Percentiles rank a stretch among this genome's conserved stretches.
phyloP scores from a whole-genome alignment of 1,140 invertebrate genomes.

The Zaprionus camerounensis region DNA sequence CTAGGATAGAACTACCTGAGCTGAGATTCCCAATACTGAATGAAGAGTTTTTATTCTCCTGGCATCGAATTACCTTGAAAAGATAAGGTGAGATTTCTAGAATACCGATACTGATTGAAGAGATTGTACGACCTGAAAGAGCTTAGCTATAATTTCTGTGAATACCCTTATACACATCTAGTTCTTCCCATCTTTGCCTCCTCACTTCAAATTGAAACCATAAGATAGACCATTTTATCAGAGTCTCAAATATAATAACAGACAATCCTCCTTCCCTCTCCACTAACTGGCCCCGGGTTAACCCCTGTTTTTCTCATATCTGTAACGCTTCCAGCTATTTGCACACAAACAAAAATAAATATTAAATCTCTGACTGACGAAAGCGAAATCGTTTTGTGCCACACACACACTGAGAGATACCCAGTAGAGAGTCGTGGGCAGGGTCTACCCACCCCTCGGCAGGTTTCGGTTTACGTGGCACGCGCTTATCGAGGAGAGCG shows the following conservation, averaged over 20 bases:
- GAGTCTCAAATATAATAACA: slow-evolving; percentile 33
- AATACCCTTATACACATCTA: too few species aligned
- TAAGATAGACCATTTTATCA: slow-evolving; percentile 25
- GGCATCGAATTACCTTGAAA: background rate
- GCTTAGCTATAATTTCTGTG: too few species aligned
- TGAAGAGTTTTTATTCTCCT: too few species aligned
- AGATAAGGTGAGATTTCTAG: background rate
- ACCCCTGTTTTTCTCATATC: slow-evolving; percentile 31
- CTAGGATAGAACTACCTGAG: too few species aligned
- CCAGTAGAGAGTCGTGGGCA: background rate
- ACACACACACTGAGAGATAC: slow-evolving; percentile 11
- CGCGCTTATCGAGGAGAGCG: slow-evolving; percentile 70
- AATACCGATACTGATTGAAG: background rate
- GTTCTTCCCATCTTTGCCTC: background rate
- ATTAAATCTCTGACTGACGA: slow-evolving; percentile 76
- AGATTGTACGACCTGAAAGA: too few species aligned
- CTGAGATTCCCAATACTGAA: too few species aligned
- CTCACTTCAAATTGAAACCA: slow-evolving; percentile 14
- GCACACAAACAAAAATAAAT: slow-evolving; percentile 83
- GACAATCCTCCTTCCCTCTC: background rate
- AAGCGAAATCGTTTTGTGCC: slow-evolving; percentile 69
- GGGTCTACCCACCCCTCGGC: slow-evolving; percentile 4
- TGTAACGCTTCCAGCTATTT: slow-evolving; percentile 76
- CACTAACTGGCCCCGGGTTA: background rate
- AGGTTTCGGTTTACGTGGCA: slow-evolving; percentile 58